Evolutionary conservation across 2,888 invertebrate species (phyloP), one percentile per base, ranked within the genome.

Genomic region (Himalopsyche anomala): DNA sequence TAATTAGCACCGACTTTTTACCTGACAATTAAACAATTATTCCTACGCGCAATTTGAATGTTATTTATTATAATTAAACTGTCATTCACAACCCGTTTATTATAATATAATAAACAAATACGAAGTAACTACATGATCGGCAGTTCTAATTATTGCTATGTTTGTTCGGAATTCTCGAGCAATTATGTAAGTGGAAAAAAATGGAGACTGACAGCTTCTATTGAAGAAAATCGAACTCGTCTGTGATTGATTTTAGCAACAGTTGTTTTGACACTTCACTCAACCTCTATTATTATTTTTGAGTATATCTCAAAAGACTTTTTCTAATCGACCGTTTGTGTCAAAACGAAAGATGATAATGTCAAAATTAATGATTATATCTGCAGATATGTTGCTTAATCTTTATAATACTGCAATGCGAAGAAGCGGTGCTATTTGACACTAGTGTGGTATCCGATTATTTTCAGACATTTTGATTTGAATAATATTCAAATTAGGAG

Each of bases 231-330:
- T 51, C 2, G 12, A 51, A 62, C 28, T 2, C 62, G 19, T 19
- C n/a, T 19, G 5, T 62, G 28, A 19, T 11, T 19, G 28, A 19
- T 62, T 62, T 56, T 62, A 19, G 62, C 62, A 19, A 62, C 11
- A 28, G 15, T 15, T 62, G 28, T 62, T 62, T 62, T 62, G 62
- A 62, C 62, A 62, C 62, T 62, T 62, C 62, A 19, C 28, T 62
- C 62, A 19, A 62, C 19, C 28, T 62, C 62, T 2, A 62, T 28
- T 28, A 28, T 62, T 19, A 51, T 51, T 15, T 51, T 51, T 51
- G 51, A 15, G 15, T 51, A 15, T 12, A 51, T 51, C 1, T 4
- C 15, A 15, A 15, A 51, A 51, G 51, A 51, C 51, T 51, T 45
- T 11, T 45, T 45, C 6, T 11, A 45, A 51, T 51, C 51, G 51